Percentiles rank a stretch among this genome's conserved stretches.
Conservation (phyloP, 2,113 vertebrate species). For the Eupsittula cactorum region DNA sequence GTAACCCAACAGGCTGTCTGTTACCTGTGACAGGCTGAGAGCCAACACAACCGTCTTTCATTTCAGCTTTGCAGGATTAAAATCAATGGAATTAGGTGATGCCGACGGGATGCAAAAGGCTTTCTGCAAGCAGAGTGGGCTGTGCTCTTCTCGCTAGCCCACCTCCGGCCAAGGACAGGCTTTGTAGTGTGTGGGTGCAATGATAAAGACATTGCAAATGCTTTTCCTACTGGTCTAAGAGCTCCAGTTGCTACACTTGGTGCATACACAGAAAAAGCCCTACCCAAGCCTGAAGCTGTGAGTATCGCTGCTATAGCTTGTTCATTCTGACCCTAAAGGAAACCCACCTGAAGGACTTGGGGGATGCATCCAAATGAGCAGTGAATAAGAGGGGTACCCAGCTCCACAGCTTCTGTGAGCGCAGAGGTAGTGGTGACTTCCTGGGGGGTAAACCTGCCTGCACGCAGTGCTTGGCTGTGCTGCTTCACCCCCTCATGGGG, state of each 20-base stretch:
- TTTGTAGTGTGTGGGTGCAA: neutral
- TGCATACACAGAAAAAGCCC: neutral
- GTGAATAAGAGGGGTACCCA: neutral
- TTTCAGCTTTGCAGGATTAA: neutral
- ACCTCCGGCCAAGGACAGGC: neutral
- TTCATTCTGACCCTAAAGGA: neutral
- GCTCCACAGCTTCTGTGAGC: rapidly evolving
- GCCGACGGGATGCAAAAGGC: neutral
- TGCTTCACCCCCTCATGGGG: neutral
- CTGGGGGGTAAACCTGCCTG: neutral
- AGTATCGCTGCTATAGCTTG: neutral
- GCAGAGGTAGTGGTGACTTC: rapidly evolving
- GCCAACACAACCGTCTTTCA: neutral
- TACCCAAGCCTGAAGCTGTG: rapidly evolving
- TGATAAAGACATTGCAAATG: neutral
- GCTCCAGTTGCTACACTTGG: rapidly evolving
- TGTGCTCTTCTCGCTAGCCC: neutral
- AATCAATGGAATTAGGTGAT: neutral
- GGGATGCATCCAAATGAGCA: neutral
- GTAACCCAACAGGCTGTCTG: neutral
- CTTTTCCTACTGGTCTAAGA: neutral
- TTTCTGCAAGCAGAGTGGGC: neutral
- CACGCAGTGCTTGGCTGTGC: neutral
- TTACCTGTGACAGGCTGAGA: neutral
- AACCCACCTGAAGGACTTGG: neutral